phyloP scores from a whole-genome alignment of 2,888 invertebrate species.

The Macaria notata region DNA sequence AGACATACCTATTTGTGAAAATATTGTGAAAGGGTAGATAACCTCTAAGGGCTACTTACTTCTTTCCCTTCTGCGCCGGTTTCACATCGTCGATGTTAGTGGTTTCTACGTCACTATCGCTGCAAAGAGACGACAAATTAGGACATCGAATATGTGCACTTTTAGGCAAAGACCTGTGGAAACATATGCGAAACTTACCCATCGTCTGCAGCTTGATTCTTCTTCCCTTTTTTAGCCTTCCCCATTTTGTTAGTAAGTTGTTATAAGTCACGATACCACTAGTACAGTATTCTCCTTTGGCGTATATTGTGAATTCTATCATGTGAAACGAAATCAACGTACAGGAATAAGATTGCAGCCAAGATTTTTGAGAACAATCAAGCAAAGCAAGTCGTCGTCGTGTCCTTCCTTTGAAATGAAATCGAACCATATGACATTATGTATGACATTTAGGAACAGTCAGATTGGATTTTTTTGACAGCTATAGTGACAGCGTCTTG shows the following conservation, averaged over 20 bases:
- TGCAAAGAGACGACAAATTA: conserved; percentile 56
- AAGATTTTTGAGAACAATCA: conserved; percentile 41
- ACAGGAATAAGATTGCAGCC: conserved; percentile 58
- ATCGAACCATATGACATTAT: conserved; percentile 31
- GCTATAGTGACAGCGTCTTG: conserved; percentile 2
- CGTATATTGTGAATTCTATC: conserved; percentile 72
- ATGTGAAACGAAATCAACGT: conserved; percentile 73
- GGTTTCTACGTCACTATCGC: conserved; percentile 84
- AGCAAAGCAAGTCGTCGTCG: conserved; percentile 60
- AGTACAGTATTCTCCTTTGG: conserved; percentile 59
- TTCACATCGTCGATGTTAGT: conserved; percentile 68
- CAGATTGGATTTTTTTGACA: background rate
- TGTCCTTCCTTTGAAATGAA: conserved; percentile 55
- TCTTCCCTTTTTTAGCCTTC: conserved; percentile 92
- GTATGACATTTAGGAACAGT: conserved; percentile 13
- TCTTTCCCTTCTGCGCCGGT: conserved; percentile 68
- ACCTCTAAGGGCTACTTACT: conserved; percentile 71
- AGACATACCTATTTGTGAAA: too few species aligned
- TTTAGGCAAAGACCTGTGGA: conserved; percentile 38
- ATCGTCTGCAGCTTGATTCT: conserved; percentile 88
- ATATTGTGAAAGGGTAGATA: conserved; percentile 37
- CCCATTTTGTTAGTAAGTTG: conserved; percentile 81
- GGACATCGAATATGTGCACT: conserved; percentile 29
- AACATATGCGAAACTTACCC: conserved; percentile 83
- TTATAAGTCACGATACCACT: conserved; percentile 74